phyloP scores from a whole-genome alignment of 2,113 vertebrate species.

The Phylloscopus trochilus region DNA sequence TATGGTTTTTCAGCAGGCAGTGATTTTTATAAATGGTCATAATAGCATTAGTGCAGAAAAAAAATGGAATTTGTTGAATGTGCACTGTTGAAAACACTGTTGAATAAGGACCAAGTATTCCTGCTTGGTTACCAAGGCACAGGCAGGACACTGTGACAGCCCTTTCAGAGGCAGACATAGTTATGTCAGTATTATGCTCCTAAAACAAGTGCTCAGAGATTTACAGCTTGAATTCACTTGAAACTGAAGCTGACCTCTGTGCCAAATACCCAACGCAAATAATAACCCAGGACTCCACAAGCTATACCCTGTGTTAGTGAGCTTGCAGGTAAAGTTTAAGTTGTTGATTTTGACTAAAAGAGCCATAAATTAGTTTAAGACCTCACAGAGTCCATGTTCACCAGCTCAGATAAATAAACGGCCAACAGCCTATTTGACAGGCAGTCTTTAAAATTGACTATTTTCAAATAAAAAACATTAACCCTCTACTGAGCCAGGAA shows the following conservation, averaged over 20 bases:
- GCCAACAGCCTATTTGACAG: background rate
- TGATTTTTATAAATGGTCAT: background rate
- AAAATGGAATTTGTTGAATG: background rate
- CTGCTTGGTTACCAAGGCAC: background rate
- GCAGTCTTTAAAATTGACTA: background rate
- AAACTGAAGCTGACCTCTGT: background rate
- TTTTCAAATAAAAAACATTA: background rate
- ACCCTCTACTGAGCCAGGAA: background rate
- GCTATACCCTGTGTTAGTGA: background rate
- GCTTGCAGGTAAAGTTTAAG: background rate
- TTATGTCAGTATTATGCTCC: background rate
- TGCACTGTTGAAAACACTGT: background rate
- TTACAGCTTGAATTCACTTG: background rate
- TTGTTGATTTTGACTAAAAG: conserved; percentile 35
- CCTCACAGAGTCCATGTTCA: background rate
- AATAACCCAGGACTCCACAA: background rate
- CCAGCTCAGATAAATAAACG: conserved; percentile 2
- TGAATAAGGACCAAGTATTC: background rate
- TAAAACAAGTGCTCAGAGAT: background rate
- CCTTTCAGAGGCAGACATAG: background rate
- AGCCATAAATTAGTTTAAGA: background rate
- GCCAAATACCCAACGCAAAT: background rate
- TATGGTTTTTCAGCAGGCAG: background rate
- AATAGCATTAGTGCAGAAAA: background rate
- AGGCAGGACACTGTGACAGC: background rate